Conservation (phyloP, 2,888 invertebrate species). For the Nomada ruficornis region DNA sequence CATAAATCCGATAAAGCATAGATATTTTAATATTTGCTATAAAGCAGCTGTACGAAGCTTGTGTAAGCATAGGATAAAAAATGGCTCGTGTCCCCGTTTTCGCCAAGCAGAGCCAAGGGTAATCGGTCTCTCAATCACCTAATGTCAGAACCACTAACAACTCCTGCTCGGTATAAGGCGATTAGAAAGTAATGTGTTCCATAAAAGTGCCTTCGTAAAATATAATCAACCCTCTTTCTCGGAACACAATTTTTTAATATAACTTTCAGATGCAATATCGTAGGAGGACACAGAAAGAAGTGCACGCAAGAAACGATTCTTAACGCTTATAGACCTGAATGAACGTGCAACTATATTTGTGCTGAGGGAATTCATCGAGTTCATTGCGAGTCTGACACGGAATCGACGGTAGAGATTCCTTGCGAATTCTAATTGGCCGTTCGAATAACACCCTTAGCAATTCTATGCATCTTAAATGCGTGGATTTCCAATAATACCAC, state of each 20-base stretch:
- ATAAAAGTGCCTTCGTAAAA: conserved; percentile 28
- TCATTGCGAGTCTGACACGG: conserved; percentile 10
- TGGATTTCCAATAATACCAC: conserved; percentile 63
- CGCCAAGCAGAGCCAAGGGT: conserved; percentile 47
- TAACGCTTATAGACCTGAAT: background rate
- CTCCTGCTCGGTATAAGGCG: conserved; percentile 24
- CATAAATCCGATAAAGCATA: background rate
- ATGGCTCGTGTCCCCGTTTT: conserved; percentile 53
- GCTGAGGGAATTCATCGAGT: background rate
- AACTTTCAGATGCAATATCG: no score
- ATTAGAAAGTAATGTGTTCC: conserved; percentile 36
- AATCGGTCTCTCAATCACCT: conserved; percentile 57
- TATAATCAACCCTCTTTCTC: conserved; percentile 4
- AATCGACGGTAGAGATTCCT: conserved; percentile 48
- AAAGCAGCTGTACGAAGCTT: conserved; percentile 7
- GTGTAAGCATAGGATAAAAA: conserved; percentile 46
- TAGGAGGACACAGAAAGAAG: no score
- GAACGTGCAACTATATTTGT: background rate
- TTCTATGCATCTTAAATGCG: conserved; percentile 58
- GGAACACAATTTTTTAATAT: background rate
- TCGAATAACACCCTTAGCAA: conserved; percentile 55
- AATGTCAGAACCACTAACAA: conserved; percentile 49
- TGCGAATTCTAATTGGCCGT: conserved; percentile 64
- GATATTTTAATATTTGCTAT: conserved; percentile 45
- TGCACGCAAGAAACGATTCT: background rate